Base-by-base conservation (phyloP, 2,888 invertebrate species). In the Hypselothyrea guttata region DNA sequence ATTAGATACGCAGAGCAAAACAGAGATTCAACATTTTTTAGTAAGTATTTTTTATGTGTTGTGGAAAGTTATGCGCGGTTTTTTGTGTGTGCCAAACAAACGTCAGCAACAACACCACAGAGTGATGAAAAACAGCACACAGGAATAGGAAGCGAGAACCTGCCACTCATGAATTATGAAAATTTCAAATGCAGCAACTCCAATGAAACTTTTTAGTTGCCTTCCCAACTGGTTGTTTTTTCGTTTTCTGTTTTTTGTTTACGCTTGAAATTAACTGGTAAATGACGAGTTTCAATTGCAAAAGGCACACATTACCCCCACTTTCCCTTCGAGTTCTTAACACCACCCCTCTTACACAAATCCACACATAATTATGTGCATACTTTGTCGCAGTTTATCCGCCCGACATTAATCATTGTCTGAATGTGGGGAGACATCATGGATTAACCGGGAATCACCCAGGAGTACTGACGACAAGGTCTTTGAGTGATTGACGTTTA, bases 161-260 rank as follows among this genome's bases (percentile, higher is more conserved):
- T 52, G 37, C 31, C 27, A 45, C 59, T 71, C 67, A 85, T 85
- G 79, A 83, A 85, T 85, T 79, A 83, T 79, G 79, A 83, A 79
- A 79, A 78, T 75, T 79, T 67, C 72, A 85, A 72, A 68, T 47
- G 58, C 44, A 46, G 16, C 54, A 62, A 46, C 62, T 49, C 13
- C 62, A 58, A 63, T 62, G 53, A 57, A 82, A 84, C 83, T 82
- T 76, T 79, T 41, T 61, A 51, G 46, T 55, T 41, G 18, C 28
- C 38, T 2, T 34, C 30, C 15, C 30, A 37, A 22, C 2, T 22
- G 22, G 22, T 22, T 22, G 22, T 22, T 22, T 22, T 22, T 2
- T 22, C 5, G 22, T 22, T 22, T 31, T 13, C 30, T n/a, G n/a
- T 48, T 59, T 65, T 56, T 65, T 83, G 58, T 71, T 82, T 59